Base-by-base conservation (phyloP, 1,140 invertebrate species). In the Ceratoteleas bidentatus region DNA sequence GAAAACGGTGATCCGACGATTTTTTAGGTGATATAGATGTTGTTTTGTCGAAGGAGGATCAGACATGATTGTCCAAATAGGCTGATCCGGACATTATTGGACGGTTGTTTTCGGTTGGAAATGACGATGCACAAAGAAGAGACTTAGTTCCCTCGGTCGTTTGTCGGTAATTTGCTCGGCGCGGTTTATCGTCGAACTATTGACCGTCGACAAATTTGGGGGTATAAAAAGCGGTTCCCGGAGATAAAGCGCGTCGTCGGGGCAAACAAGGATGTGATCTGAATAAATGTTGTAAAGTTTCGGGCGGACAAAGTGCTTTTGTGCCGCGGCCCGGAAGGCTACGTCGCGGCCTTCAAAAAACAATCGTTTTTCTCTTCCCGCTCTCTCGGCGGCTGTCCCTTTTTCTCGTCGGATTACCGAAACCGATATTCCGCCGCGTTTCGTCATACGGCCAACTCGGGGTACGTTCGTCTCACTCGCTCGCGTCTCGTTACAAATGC, bases 31-130 rank as follows among this genome's bases (percentile, higher is more conserved):
- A 24, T 24, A 24, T 4, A 2, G 24, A 24, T 24, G 24, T 24
- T 24, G 24, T 24, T 24, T 24, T 24, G 24, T 24, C 1, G 4
- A 24, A 24, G 24, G 4, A 24, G 24, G 4, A 24, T 24, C 24
- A 24, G 24, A 24, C 24, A 24, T 24, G 24, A 24, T 24, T 24
- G 24, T 24, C 24, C 24, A 24, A 24, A 24, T 24, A 24, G 24
- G 4, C 24, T 24, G 75, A 78, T 83, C 81, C 83, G 83, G 84
- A 86, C 64, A 88, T 87, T 89, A 86, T 88, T 89, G 87, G 84
- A 40, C 6, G 6, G 10, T 40, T 40, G 36, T 40, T 9, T 40
- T 40, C 36, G 7, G 10, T 24, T 40, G 10, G 36, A 40, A 40
- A 40, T 40, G 36, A 40, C 7, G 10, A 40, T 11, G 36, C 10